Base-by-base conservation (phyloP, 2,113 vertebrate species). In the Oenanthe oenanthe region DNA sequence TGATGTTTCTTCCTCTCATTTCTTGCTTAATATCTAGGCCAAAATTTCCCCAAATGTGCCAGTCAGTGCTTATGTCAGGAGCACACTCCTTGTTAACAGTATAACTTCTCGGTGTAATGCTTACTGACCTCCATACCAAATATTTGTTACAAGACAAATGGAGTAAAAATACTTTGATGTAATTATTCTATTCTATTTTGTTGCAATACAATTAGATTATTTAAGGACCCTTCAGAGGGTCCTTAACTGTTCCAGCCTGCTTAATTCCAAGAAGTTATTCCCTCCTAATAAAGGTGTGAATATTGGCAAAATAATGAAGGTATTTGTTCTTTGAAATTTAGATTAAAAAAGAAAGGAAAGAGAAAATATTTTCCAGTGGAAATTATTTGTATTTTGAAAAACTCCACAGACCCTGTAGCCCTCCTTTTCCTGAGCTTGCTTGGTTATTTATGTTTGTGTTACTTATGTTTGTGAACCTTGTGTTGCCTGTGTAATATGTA, bases 341-440 rank as follows among this genome's bases (percentile, higher is more conserved):
- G 8, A 48, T 68, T 56, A 5, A 60, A 48, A 73, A 18, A 25
- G 13, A 34, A 40, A 50, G 3, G 8, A 45, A 73, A 73, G 51
- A 18, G 1, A 43, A 65, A 40, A 11, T 17, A 2, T 24, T 73
- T 38, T 54, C 9, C 26, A 42, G 10, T 45, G 8, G 12, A 82
- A 75, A 81, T 85, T 65, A 36, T 47, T 73, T 94, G 42, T 77
- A 38, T 84, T 70, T 61, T 81, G 28, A 57, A 34, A 74, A 88
- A 87, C 10, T 7, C 47, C 13, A 47, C 11, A 10, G 61, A 17
- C 3, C 54, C 9, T 80, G 6, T 73, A 74, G 36, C 63, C 54
- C 38, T 43, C 5, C 13, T 74, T 93, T 88, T 73, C 17, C 43
- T 66, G 25, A 68, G 51, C 48, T 88, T 18, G 25, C 10, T 6